A percentile compares a stretch with the other conserved stretches of the same genome.
These are phyloP conservation scores for Tenthredo livida DNA, from an alignment of 2,888 invertebrate genomes.

Conservation along the genomic window DNA sequence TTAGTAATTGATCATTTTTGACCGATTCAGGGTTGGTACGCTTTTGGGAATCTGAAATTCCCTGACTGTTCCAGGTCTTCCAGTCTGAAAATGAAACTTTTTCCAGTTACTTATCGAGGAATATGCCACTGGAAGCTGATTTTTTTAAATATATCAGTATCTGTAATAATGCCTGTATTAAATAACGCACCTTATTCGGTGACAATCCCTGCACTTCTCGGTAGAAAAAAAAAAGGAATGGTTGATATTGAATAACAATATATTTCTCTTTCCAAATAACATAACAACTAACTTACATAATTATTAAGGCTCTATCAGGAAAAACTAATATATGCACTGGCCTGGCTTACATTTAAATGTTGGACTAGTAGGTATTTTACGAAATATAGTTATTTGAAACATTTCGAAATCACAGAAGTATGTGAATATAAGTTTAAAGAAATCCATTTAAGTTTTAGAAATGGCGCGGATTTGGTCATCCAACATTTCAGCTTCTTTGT, in stretches of 20 bases:
- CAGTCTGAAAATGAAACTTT: slow-evolving; percentile 31
- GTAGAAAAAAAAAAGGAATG: too few relatives aligned
- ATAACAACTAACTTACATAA: too few relatives aligned
- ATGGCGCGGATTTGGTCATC: slow-evolving; percentile 18
- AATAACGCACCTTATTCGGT: too few relatives aligned
- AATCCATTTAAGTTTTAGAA: neutral
- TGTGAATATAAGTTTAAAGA: neutral
- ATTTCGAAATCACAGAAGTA: neutral
- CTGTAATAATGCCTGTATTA: too few relatives aligned
- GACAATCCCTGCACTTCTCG: too few relatives aligned
- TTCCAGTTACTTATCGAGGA: slow-evolving; percentile 27
- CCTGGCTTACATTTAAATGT: too few relatives aligned
- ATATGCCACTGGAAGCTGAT: neutral
- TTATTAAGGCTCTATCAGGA: too few relatives aligned
- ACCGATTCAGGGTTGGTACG: slow-evolving; percentile 35
- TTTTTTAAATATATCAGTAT: neutral
- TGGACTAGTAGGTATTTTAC: too few relatives aligned
- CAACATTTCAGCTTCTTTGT: slow-evolving; percentile 20
- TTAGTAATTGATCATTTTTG: too few relatives aligned
- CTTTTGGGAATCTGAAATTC: slow-evolving; percentile 12
- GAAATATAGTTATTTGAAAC: neutral
- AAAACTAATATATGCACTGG: too few relatives aligned
- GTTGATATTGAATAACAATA: too few relatives aligned
- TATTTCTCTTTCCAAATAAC: too few relatives aligned
- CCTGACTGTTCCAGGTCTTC: slow-evolving; percentile 39